Conservation (phyloP, 2,888 invertebrate species). For the Tachystola acroxantha region DNA sequence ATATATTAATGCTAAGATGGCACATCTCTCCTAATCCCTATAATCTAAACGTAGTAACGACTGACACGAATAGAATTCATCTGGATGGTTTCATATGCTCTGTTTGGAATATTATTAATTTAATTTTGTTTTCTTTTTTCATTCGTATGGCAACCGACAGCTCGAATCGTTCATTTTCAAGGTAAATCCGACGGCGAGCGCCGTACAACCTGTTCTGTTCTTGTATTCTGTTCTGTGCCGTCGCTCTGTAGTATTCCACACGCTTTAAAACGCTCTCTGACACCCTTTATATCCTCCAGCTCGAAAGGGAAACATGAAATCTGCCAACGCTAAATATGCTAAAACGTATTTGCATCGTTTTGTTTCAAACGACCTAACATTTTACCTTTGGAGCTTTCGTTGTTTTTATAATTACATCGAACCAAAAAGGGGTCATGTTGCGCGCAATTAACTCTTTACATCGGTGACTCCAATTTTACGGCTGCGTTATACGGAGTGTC, state of each 20-base stretch:
- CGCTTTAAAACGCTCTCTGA: background rate
- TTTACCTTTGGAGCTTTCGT: no score
- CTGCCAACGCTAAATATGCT: no score
- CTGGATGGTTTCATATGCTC: background rate
- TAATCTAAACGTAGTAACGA: background rate
- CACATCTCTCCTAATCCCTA: background rate
- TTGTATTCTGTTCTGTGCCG: conserved; percentile 36
- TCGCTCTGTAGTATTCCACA: conserved; percentile 13
- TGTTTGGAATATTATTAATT: conserved; percentile 21
- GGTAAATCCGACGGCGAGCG: conserved; percentile 53
- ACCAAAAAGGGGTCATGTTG: no score
- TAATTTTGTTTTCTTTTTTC: conserved; percentile 47
- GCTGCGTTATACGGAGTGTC: no score
- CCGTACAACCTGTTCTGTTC: conserved; percentile 30
- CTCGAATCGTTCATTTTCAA: conserved; percentile 73
- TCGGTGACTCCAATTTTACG: no score
- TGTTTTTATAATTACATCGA: no score
- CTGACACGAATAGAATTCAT: background rate
- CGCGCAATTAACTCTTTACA: no score
- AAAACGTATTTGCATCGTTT: no score
- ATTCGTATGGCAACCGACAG: conserved; percentile 71
- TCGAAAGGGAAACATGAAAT: background rate
- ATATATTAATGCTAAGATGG: no score
- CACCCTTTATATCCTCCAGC: background rate
- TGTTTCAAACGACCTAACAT: no score